A percentile compares a stretch with the other conserved stretches of the same genome.
Conservation (phyloP, 2,113 vertebrate species). For the Andinoacara biseriatus region DNA sequence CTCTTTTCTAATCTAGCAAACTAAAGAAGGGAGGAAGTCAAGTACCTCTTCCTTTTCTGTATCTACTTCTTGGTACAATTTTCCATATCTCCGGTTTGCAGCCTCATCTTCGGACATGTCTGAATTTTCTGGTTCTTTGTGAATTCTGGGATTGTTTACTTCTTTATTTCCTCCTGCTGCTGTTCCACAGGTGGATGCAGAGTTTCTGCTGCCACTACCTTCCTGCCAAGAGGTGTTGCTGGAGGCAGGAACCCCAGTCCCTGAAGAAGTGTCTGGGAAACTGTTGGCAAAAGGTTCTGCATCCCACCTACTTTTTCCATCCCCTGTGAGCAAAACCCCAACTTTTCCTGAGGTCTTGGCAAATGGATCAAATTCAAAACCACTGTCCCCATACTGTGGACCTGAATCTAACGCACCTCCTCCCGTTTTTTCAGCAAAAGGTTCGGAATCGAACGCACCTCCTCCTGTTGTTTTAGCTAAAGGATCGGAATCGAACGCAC, state of each 20-base stretch:
- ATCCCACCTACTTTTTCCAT: constrained; percentile 54
- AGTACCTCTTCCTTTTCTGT: constrained; percentile 94
- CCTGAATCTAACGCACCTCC: not conserved
- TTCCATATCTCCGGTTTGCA: constrained; percentile 94
- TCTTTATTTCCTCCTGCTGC: constrained; percentile 54
- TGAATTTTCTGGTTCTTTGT: constrained; percentile 90
- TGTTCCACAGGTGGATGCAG: constrained; percentile 60
- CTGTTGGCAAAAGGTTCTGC: constrained; percentile 69
- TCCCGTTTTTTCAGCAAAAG: constrained; percentile 1
- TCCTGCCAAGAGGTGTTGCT: constrained; percentile 71
- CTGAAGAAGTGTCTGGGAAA: constrained; percentile 65
- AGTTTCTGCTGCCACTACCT: constrained; percentile 66
- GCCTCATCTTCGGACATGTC: constrained; percentile 98
- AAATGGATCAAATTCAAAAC: constrained; percentile 24
- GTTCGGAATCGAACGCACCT: not conserved
- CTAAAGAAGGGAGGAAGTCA: constrained; percentile 70
- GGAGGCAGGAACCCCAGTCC: constrained; percentile 59
- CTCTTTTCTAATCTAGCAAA: constrained; percentile 88
- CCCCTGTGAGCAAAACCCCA: not conserved
- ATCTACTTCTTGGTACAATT: constrained; percentile 94
- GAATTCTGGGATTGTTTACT: constrained; percentile 71
- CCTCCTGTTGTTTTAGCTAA: not conserved
- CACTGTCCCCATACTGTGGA: not conserved
- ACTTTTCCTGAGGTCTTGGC: not conserved
- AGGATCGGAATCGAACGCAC: constrained; percentile 12